These are phyloP conservation scores for Bungarus multicinctus DNA, from an alignment of 2,113 vertebrate genomes.

Conservation along the genomic window DNA sequence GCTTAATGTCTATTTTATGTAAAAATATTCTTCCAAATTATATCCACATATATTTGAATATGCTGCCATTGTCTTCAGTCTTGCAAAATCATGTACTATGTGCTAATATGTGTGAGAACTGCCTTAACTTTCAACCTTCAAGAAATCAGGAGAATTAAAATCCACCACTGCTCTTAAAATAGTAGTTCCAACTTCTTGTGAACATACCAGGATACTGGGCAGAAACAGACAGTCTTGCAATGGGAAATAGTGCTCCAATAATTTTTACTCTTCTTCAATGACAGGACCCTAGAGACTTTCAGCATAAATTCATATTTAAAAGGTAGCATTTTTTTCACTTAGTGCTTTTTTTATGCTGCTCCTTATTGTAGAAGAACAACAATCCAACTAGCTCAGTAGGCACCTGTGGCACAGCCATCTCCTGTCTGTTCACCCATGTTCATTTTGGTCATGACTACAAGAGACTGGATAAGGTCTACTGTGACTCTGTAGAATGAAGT, in stretches of 20 bases:
- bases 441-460: not conserved
- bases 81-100: not conserved
- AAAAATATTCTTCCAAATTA: not conserved
- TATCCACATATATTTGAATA: not conserved
- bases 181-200: not conserved
- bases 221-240: not conserved
- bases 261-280: not conserved
- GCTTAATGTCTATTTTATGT: not conserved
- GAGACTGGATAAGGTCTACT: not conserved
- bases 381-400: not conserved
- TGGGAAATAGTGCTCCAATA: not conserved
- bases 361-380: too few species aligned
- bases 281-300: not conserved
- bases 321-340: not conserved
- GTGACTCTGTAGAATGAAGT: not conserved
- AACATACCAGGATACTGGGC: not conserved
- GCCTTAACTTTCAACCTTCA: not conserved
- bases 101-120: not conserved
- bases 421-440: not conserved
- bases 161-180: not conserved
- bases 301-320: not conserved
- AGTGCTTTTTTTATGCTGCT: not conserved
- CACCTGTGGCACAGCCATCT: not conserved
- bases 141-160: not conserved
- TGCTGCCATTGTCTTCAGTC: not conserved